Evolutionary conservation across 1,140 invertebrate genomes (phyloP).

Genomic region (Archegozetes longisetosus): DNA sequence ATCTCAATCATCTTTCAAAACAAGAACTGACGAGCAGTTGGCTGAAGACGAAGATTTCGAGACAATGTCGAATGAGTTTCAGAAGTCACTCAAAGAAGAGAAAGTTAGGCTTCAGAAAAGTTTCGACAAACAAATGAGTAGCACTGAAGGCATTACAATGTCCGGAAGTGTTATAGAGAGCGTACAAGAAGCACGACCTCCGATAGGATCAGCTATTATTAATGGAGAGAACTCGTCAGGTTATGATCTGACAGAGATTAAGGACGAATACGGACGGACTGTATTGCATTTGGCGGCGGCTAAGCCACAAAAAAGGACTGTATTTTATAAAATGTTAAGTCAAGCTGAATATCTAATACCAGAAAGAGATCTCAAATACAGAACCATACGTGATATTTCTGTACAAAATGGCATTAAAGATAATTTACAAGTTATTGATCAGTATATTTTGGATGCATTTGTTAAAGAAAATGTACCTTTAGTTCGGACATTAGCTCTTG

Average conservation of each 20-base stretch:
- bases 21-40: neutral
- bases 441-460: slow-evolving; percentile 19
- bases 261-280: slow-evolving; percentile 73
- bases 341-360: slow-evolving; percentile 55
- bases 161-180: slow-evolving; percentile 7
- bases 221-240: slow-evolving; percentile 1
- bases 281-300: slow-evolving; percentile 67
- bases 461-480: slow-evolving; percentile 6
- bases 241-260: slow-evolving; percentile 15
- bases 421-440: slow-evolving; percentile 62
- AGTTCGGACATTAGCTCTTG: slow-evolving; percentile 48
- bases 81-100: slow-evolving; percentile 10
- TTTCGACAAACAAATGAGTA: slow-evolving; percentile 11
- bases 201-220: neutral
- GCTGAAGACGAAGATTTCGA: slow-evolving; percentile 13
- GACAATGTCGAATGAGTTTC: slow-evolving; percentile 15
- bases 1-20: neutral
- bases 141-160: neutral
- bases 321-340: slow-evolving; percentile 53
- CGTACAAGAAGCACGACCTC: slow-evolving; percentile 1
- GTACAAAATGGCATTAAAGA: slow-evolving; percentile 53
- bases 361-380: slow-evolving; percentile 56
- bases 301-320: slow-evolving; percentile 23
- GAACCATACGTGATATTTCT: slow-evolving; percentile 70
- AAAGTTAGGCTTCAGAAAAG: slow-evolving; percentile 14